Evolutionary conservation across 1,140 invertebrate genomes (phyloP).

Genomic region (Achatina immaculata): DNA sequence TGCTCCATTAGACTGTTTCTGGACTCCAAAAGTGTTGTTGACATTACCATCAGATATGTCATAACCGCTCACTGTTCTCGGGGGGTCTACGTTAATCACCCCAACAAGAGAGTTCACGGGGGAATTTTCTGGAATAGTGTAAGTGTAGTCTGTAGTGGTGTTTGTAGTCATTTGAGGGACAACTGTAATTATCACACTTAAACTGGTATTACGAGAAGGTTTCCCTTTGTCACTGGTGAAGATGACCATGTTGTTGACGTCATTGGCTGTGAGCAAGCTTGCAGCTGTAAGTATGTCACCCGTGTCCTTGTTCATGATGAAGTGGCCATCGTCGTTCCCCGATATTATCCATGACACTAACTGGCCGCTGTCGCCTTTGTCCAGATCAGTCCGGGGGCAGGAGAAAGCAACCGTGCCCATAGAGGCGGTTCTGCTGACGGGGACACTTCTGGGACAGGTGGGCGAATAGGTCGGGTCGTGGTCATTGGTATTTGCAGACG

Average conservation of each 20-base stretch:
- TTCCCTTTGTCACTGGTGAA: neutral
- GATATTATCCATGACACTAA: neutral
- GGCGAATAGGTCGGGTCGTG: constrained; percentile 8
- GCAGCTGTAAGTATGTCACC: neutral
- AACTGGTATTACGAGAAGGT: neutral
- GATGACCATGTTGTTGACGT: neutral
- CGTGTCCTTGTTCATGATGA: neutral
- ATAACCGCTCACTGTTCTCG: neutral
- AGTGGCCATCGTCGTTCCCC: constrained; percentile 26
- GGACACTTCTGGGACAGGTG: neutral
- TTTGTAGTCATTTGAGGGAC: neutral
- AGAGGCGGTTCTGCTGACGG: neutral
- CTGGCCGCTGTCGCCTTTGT: constrained; percentile 16
- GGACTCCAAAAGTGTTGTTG: neutral
- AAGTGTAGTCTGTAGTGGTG: neutral
- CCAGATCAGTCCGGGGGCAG: neutral
- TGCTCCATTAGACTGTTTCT: no score
- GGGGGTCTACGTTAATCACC: neutral
- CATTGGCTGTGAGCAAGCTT: neutral
- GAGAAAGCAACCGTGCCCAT: neutral
- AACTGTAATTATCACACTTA: neutral
- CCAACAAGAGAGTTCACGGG: neutral
- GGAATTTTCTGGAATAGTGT: constrained; percentile 1
- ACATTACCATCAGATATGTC: constrained; percentile 9
- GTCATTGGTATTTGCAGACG: neutral